Conservation (phyloP, 2,888 invertebrate species). For the Germaria angustata region DNA sequence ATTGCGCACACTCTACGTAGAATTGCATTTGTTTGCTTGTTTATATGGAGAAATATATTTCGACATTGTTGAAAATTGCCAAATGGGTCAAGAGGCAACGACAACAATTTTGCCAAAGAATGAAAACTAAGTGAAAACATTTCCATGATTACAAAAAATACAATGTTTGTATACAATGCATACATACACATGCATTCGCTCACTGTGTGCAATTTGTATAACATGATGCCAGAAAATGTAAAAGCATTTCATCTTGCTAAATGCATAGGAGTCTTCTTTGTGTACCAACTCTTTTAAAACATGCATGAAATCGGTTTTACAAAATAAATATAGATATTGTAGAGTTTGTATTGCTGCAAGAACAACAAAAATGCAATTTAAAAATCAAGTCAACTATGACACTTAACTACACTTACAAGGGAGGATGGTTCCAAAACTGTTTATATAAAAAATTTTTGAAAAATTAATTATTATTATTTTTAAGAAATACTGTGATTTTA, state of each 20-base stretch:
- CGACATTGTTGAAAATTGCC: conserved; percentile 56
- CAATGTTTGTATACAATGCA: neutral
- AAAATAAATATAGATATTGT: conserved; percentile 23
- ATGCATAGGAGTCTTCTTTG: neutral
- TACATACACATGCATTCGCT: neutral
- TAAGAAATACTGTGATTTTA: no score
- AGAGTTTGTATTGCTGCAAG: neutral
- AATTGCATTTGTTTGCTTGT: neutral
- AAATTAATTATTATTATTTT: no score
- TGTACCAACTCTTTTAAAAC: neutral
- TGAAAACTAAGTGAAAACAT: conserved; percentile 40
- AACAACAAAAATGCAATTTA: neutral
- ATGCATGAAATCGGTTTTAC: conserved; percentile 27
- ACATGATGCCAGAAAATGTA: neutral
- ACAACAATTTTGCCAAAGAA: conserved; percentile 61
- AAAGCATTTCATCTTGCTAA: neutral
- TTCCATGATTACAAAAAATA: neutral
- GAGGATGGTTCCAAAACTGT: neutral
- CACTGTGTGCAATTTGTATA: neutral
- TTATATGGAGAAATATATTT: conserved; percentile 31
- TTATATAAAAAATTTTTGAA: neutral
- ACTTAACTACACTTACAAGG: neutral
- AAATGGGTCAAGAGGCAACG: conserved; percentile 69
- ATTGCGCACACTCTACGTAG: neutral
- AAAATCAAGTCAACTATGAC: conserved; percentile 5